Evolutionary conservation across 1,140 invertebrate genomes (phyloP), one percentile per base, ranked within the genome.

Genomic region (Hypothenemus hampei): DNA sequence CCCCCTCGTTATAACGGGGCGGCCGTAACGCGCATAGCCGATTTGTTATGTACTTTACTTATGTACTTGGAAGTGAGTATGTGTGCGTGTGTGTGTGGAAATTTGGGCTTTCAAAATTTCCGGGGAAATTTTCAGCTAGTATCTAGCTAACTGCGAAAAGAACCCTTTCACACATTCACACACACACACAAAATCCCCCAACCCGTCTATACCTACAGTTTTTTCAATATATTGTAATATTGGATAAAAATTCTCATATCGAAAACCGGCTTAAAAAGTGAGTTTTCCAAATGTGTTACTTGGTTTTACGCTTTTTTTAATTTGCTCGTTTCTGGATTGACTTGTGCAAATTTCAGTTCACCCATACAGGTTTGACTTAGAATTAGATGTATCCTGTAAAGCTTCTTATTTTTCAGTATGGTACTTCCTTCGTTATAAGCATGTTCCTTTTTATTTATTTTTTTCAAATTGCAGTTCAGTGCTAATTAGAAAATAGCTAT

Each of bases 151-250:
- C 69, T 70, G 69, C 69, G 69, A 69, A 67, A 61, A 65, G 65
- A 65, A 65, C 64, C 69, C 65, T 65, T 64, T 68, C 69, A 70
- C 64, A 66, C n/a, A n/a, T n/a, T n/a, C n/a, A n/a, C n/a, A n/a
- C n/a, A n/a, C n/a, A n/a, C n/a, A n/a, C n/a, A n/a, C n/a, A 68
- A 65, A 47, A 35, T 58, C 65, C 67, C 67, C 60, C 44, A 64
- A 70, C 66, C 69, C 63, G 62, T 63, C 69, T 69, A 69, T 65
- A 70, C 69, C 69, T 70, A 70, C 69, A 70, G 69, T 70, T 70
- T 55, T n/a, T 55, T 57, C 41, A 55, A 49, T 39, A 13, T 11
- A 50, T n/a, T n/a, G n/a, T n/a, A n/a, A n/a, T n/a, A n/a, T 26
- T 55, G 52, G 55, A 19, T 23, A 54, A 31, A 23, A 16, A 13